Evolutionary conservation across 2,888 invertebrate species (phyloP).

Genomic region (Scaptomyza polygonia): DNA sequence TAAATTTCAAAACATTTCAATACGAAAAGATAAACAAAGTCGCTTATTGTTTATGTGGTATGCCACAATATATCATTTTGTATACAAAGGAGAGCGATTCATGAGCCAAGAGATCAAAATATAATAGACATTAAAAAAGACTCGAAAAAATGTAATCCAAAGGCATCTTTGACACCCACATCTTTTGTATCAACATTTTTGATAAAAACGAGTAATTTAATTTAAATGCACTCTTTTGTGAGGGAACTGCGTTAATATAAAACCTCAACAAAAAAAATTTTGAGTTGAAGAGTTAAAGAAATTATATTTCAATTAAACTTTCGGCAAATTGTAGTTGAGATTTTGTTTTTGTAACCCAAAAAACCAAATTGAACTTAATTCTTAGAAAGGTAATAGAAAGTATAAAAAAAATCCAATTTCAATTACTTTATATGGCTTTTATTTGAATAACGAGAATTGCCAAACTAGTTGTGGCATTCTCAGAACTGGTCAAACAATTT

Average conservation of each 20-base stretch:
- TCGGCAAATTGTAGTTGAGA: not conserved
- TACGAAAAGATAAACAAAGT: constrained; percentile 40
- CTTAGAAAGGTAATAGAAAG: not conserved
- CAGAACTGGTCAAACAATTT: constrained; percentile 41
- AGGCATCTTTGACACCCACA: constrained; percentile 7
- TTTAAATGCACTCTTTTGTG: not conserved
- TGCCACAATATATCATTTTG: constrained; percentile 43
- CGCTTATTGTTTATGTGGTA: constrained; percentile 40
- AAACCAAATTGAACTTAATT: not conserved
- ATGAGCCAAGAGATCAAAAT: constrained; percentile 16
- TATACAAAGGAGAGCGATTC: constrained; percentile 46
- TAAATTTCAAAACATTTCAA: constrained; percentile 9
- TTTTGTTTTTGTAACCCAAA: not conserved
- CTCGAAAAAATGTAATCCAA: constrained; percentile 9
- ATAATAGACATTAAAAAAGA: constrained; percentile 10
- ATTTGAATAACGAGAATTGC: constrained; percentile 12
- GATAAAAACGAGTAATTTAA: not conserved
- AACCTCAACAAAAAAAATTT: not conserved
- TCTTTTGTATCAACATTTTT: constrained; percentile 14
- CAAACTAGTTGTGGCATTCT: not conserved
- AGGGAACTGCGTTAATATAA: not conserved
- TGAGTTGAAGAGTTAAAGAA: not conserved
- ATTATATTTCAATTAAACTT: too few relatives aligned
- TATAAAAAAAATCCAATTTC: not conserved
- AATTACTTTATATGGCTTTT: not conserved